Percentiles rank a stretch among this genome's conserved stretches.
Evolutionary conservation across 2,113 vertebrate genomes (phyloP).

Genomic region (Cichladusa arquata): DNA sequence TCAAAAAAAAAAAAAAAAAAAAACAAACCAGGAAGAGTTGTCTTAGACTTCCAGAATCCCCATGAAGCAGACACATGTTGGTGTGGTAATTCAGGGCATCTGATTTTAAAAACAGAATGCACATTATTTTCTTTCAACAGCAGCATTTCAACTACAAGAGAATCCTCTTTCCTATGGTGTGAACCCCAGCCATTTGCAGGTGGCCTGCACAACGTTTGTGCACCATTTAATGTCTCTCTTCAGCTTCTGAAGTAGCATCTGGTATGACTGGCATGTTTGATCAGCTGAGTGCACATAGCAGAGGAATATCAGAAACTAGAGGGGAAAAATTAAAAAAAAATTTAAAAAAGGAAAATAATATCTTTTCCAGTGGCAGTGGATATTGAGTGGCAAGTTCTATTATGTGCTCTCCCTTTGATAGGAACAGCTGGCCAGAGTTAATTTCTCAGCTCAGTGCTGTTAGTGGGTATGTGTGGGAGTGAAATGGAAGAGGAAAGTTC

Average conservation of each 20-base stretch:
- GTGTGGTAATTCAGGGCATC: neutral
- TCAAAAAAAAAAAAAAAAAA: neutral
- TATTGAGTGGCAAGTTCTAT: neutral
- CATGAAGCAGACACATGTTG: neutral
- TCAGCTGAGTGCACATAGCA: neutral
- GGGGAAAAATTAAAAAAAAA: fast-evolving
- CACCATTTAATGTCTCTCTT: neutral
- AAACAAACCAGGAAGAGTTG: neutral
- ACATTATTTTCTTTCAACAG: neutral
- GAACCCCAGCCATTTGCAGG: neutral
- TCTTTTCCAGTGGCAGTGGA: neutral
- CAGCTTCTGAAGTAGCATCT: neutral
- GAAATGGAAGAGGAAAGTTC: neutral
- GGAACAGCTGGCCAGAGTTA: neutral
- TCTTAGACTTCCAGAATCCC: neutral
- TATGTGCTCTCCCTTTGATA: neutral
- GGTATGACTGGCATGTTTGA: neutral
- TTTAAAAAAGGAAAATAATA: neutral
- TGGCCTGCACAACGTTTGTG: neutral
- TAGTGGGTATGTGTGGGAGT: neutral
- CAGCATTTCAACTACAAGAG: too few species aligned
- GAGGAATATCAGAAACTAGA: neutral
- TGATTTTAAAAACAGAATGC: neutral
- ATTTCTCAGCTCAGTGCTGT: neutral
- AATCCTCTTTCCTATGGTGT: neutral